phyloP scores from a whole-genome alignment of 2,113 vertebrate species.

The Cisticola juncidis region DNA sequence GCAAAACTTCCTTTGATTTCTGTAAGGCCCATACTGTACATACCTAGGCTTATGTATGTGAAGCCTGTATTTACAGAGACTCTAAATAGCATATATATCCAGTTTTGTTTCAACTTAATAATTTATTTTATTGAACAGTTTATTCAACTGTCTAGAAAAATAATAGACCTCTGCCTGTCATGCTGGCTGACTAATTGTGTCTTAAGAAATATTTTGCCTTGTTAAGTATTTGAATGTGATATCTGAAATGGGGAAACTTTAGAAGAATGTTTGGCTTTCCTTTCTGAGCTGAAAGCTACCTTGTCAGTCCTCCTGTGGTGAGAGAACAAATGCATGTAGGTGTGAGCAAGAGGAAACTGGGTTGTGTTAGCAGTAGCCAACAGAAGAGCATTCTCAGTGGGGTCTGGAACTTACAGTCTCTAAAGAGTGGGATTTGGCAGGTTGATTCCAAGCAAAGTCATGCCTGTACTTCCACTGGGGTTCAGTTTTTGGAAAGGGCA shows the following conservation, averaged over 20 bases:
- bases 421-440: neutral
- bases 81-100: neutral
- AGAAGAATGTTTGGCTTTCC: neutral
- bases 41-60: neutral
- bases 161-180: neutral
- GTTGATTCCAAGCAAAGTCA: neutral
- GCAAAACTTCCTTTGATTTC: neutral
- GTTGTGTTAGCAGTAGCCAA: neutral
- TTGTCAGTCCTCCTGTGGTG: neutral
- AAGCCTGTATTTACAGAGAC: neutral
- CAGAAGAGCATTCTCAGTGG: neutral
- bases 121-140: neutral
- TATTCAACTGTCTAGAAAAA: neutral
- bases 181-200: neutral
- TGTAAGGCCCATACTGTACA: neutral
- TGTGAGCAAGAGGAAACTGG: neutral
- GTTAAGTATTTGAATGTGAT: neutral
- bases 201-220: neutral
- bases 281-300: neutral
- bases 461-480: neutral
- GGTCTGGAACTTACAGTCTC: neutral
- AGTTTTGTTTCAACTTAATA: neutral
- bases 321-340: neutral
- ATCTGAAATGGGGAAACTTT: neutral
- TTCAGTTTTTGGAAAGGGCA: neutral